Evolutionary conservation across 2,888 invertebrate genomes (phyloP).

Genomic region (Trissolcus brochymenae): DNA sequence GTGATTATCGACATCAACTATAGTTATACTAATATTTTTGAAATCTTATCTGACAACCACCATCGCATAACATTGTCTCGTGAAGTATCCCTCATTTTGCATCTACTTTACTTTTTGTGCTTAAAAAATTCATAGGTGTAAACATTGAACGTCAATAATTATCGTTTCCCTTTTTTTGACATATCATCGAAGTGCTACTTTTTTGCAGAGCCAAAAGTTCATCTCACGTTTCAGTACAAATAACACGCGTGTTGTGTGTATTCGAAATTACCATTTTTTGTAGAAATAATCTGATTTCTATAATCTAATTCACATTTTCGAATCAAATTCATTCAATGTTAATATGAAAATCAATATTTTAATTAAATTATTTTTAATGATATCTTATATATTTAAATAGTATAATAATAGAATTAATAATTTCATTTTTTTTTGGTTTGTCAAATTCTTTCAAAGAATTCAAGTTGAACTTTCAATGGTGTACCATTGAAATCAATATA

Average conservation of each 20-base stretch:
- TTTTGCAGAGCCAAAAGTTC: slow-evolving; percentile 3
- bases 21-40: slow-evolving; percentile 49
- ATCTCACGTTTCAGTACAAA: slow-evolving; percentile 10
- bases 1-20: slow-evolving; percentile 53
- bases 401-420: too few species aligned
- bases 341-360: too few species aligned
- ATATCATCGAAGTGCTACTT: slow-evolving; percentile 24
- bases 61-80: slow-evolving; percentile 41
- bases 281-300: neutral
- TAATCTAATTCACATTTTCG: neutral
- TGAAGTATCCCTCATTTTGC: too few species aligned
- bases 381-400: too few species aligned
- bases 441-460: too few species aligned
- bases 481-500: too few species aligned
- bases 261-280: slow-evolving; percentile 1
- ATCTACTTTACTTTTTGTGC: slow-evolving; percentile 25
- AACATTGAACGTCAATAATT: slow-evolving; percentile 37
- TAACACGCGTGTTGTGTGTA: slow-evolving; percentile 12
- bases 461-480: too few species aligned
- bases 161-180: slow-evolving; percentile 29
- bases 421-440: too few species aligned
- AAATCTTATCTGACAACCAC: slow-evolving; percentile 35
- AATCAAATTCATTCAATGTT: neutral
- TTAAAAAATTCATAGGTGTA: slow-evolving; percentile 23
- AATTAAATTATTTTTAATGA: too few species aligned